Evolutionary conservation across 1,140 invertebrate species (phyloP), one percentile per base, ranked within the genome.

Genomic region (Solenopsis invicta): DNA sequence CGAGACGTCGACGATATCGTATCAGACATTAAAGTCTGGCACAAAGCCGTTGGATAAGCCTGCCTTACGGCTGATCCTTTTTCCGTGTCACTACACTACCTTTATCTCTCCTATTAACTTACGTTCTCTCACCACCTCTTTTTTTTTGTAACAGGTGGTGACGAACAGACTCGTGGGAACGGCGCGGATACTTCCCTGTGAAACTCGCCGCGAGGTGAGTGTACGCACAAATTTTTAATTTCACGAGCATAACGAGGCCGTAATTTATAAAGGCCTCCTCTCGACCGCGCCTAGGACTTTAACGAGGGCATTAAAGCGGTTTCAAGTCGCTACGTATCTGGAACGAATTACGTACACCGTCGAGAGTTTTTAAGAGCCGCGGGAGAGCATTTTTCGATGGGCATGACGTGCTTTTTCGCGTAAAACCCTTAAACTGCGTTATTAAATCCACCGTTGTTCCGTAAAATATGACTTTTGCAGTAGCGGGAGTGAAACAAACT

Each of bases 271-370:
- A 91, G 78, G 87, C 48, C 76, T 71, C 61, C 59, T 75, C 66
- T 82, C 61, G 75, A 85, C 67, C 78, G 29, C 64, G 52, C 64
- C 54, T 61, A 85, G 76, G 82, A 90, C 86, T 92, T 94, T 92
- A 94, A 93, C 87, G 92, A 93, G 89, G 85, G 71, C 85, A 92
- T 93, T 93, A 92, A 94, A 93, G 89, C 89, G 84, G 90, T 93
- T 93, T 92, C 87, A 76, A 91, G 87, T 87, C 88, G 87, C 82
- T 77, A 75, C 82, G 81, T 89, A 88, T 86, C 84, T 84, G 74
- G 78, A 66, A 91, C 84, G 89, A 89, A 91, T 92, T 93, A 91
- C 88, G 86, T 89, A 76, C 88, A 91, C 90, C 82, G 88, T 61
- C 41, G 41, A 29, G 8, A 37, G 48, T 71, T 88, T 78, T 90